Percentiles rank a stretch among this genome's conserved stretches.
phyloP scores from a whole-genome alignment of 1,140 invertebrate species.

The Hesperophylax magnus region DNA sequence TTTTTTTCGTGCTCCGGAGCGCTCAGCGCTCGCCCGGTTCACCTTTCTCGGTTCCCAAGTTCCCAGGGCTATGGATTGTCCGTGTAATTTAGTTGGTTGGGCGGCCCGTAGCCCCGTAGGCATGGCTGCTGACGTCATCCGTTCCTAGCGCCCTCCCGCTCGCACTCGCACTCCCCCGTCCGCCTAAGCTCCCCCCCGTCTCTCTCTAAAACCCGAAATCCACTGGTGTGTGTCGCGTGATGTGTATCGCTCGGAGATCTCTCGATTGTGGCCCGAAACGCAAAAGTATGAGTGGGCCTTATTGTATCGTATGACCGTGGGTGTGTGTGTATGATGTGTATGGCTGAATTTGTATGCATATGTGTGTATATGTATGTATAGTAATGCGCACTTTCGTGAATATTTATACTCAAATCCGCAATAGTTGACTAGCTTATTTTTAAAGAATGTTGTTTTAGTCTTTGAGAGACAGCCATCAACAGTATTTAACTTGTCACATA shows the following conservation, averaged over 20 bases:
- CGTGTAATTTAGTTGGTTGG: constrained; percentile 29
- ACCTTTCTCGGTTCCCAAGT: background rate
- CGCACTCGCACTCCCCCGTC: background rate
- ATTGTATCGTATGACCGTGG: background rate
- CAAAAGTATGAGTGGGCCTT: constrained; percentile 7
- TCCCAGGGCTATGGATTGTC: constrained; percentile 17
- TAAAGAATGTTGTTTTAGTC: too few relatives aligned
- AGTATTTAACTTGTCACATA: too few relatives aligned
- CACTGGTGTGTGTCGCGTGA: constrained; percentile 11
- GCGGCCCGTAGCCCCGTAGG: constrained; percentile 22
- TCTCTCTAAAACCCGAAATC: constrained; percentile 10
- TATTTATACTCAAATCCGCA: too few relatives aligned
- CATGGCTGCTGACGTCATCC: constrained; percentile 33
- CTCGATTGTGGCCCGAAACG: constrained; percentile 14
- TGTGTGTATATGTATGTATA: too few relatives aligned
- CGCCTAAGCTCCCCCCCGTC: background rate
- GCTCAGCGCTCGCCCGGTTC: too few relatives aligned
- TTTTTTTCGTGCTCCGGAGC: too few relatives aligned
- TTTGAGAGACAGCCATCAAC: too few relatives aligned
- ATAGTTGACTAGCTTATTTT: too few relatives aligned
- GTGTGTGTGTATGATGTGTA: background rate
- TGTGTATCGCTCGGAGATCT: constrained; percentile 37
- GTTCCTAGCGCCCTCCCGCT: constrained; percentile 8
- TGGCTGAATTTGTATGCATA: too few relatives aligned
- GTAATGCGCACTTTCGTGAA: constrained; percentile 29